Conservation (phyloP, 92 coral and sea anemone genomes). For the Umimayanthus kanabou region DNA sequence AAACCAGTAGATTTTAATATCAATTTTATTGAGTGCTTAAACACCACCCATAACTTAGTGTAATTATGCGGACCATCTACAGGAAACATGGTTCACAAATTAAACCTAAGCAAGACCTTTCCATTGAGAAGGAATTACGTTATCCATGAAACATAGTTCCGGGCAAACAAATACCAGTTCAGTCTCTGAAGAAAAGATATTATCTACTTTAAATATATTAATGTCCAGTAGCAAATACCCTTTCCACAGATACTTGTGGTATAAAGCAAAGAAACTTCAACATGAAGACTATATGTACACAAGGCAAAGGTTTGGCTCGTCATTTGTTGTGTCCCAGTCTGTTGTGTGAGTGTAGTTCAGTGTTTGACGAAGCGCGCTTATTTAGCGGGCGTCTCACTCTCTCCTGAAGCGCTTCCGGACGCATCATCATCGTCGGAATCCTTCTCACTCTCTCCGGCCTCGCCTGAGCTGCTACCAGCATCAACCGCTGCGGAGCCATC, state of each 20-base stretch:
- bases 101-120: conserved; percentile 6
- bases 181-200: conserved; percentile 9
- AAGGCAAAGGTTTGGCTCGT: background rate
- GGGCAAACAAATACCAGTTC: background rate
- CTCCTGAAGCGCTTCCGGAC: conserved; percentile 43
- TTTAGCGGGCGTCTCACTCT: conserved; percentile 32
- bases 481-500: conserved; percentile 30
- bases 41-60: background rate
- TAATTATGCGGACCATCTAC: background rate
- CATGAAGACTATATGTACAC: conserved; percentile 1
- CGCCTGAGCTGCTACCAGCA: conserved; percentile 41
- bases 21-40: conserved; percentile 36
- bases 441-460: conserved; percentile 31
- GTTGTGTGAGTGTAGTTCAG: background rate
- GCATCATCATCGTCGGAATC: conserved; percentile 26
- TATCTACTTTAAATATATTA: background rate
- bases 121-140: background rate
- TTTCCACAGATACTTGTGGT: background rate
- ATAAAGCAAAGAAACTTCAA: background rate
- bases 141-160: background rate
- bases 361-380: background rate
- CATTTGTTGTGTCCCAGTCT: conserved; percentile 3
- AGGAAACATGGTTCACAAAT: background rate
- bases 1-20: background rate
- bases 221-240: conserved; percentile 27